Evolutionary conservation across 2,113 vertebrate species (phyloP).

Genomic region (Suncus etruscus): DNA sequence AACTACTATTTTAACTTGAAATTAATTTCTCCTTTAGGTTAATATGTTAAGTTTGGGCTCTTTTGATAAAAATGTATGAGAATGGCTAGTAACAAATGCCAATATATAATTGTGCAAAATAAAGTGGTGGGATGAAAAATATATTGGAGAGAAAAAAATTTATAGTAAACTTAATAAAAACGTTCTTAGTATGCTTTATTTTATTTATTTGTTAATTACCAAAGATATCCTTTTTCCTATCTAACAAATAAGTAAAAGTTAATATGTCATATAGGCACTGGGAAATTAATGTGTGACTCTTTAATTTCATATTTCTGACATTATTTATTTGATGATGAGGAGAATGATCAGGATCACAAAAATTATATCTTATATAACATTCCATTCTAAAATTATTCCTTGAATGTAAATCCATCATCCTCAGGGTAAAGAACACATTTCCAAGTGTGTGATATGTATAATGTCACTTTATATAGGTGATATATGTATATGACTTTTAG

Average conservation of each 20-base stretch:
- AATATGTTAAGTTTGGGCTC: too few relatives aligned
- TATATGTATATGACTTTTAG: neutral
- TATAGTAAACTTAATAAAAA: neutral
- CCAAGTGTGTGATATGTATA: too few relatives aligned
- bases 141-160: neutral
- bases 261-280: neutral
- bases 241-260: constrained; percentile 1
- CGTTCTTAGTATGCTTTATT: neutral
- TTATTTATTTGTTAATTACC: constrained; percentile 21
- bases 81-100: too few relatives aligned
- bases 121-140: too few relatives aligned
- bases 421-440: neutral
- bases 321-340: neutral
- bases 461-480: too few relatives aligned
- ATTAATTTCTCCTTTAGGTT: too few relatives aligned
- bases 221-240: neutral
- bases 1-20: too few relatives aligned
- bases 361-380: neutral
- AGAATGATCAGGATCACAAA: neutral
- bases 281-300: constrained; percentile 25
- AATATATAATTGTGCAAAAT: too few relatives aligned
- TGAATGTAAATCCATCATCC: neutral
- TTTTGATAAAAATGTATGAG: too few relatives aligned
- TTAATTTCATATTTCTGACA: neutral
- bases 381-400: neutral